A percentile compares a stretch with the other conserved stretches of the same genome.
These are phyloP conservation scores for Microctenopoma stevenorrisi DNA, from an alignment of 2,797 vertebrate species.

Conservation along the genomic window DNA sequence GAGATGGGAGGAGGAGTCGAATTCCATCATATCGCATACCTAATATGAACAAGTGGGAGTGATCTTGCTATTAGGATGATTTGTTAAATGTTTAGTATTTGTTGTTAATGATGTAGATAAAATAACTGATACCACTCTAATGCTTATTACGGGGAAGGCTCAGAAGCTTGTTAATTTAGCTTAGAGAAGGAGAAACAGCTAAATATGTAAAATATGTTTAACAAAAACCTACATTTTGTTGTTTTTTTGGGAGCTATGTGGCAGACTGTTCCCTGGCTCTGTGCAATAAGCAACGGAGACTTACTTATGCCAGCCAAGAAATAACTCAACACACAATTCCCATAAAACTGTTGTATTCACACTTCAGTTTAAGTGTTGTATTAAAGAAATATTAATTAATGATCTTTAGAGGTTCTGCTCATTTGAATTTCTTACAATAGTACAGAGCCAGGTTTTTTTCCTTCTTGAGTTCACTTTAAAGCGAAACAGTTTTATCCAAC, in stretches of 20 bases:
- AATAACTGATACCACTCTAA: too few species aligned
- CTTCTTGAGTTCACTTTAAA: neutral
- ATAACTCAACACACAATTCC: neutral
- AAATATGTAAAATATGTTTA: too few species aligned
- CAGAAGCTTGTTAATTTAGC: too few species aligned
- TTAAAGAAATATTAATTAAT: neutral
- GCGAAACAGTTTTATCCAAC: too few species aligned
- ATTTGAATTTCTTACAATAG: neutral
- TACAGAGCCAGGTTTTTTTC: neutral
- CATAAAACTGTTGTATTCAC: neutral
- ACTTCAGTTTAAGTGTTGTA: neutral
- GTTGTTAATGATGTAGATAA: neutral
- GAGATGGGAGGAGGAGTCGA: too few species aligned
- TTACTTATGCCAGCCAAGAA: neutral
- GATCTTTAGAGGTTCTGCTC: neutral
- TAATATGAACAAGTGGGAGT: constrained; percentile 1
- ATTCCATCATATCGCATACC: too few species aligned
- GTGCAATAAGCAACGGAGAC: too few species aligned
- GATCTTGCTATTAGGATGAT: neutral
- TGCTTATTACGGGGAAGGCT: too few species aligned
- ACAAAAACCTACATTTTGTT: too few species aligned
- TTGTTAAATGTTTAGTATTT: constrained; percentile 17
- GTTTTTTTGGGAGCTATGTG: too few species aligned
- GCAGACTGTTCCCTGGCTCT: too few species aligned
- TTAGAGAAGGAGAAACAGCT: too few species aligned